Base-by-base conservation (phyloP, 2,888 invertebrate genomes). In the Xestia rhomboidea region DNA sequence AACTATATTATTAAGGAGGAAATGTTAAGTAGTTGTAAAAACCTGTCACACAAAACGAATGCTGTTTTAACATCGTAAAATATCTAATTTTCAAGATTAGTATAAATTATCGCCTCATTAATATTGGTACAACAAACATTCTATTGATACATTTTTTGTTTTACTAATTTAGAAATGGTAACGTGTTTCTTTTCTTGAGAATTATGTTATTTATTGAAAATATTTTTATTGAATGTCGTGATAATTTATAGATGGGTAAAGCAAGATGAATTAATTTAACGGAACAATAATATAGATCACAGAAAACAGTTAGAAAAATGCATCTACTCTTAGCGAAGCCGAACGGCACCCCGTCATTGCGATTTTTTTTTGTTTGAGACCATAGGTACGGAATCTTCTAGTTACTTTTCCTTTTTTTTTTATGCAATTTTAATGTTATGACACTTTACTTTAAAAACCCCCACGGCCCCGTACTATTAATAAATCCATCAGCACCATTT, bases 11-110 rank as follows among this genome's bases (percentile, higher is more conserved):
- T 66, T 68, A 0, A 6, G 27, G n/a, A 72, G 54, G 69, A 72
- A 68, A 69, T 69, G 72, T 62, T 69, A 77, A 83, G 60, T 72
- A 74, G 46, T 73, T 66, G 49, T 73, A 67, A 71, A 84, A 83
- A 83, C 84, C 74, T 77, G 80, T 75, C 72, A 38, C 24, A 75
- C 62, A 75, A 75, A 84, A 51, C 69, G 73, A 77, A 77, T 49
- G 38, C 79, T 49, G 44, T 68, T 84, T 68, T 68, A 64, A 68
- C n/a, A 41, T 80, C 51, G 68, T 77, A 77, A 76, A 78, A 74
- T 72, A 69, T 54, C 24, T 5, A 46, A 63, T 83, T 80, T 77
- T 68, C 27, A n/a, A 63, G 38, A 64, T 77, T 69, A 44, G 60
- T 34, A 62, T 83, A 72, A 79, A 73, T 80, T 63, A 74, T 51